Evolutionary conservation across 2,888 invertebrate species (phyloP), one percentile per base, ranked within the genome.

Genomic region (Cephus spinipes): DNA sequence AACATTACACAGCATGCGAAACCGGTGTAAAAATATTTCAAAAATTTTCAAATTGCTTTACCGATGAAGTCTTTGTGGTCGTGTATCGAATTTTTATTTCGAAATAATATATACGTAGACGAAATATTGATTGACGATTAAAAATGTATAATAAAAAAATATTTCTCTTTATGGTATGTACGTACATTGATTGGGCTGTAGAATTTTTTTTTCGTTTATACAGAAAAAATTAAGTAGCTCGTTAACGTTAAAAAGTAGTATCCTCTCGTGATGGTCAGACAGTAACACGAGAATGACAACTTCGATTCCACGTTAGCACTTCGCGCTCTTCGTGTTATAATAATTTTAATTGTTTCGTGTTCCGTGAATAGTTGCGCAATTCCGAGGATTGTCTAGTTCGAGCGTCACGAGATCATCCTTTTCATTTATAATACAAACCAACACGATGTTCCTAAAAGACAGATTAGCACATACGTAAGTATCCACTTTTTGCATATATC

Each of bases 291-390:
- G 31, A 71, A 15, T 31, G 31, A 71, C 71, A 71, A 33, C 31
- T 71, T 11, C 2, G 71, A 71, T 71, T 71, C 71, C 40, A 75
- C 75, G 73, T 73, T 76, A 36, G 71, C 71, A 68, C 73, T 73
- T 73, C 31, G n/a, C 68, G 68, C 23, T 36, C 74, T 77, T 68
- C 36, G 69, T 71, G 77, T 75, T 73, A 76, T 76, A 77, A 79
- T 79, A 77, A 79, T 79, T 79, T 73, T 77, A 77, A 79, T 77
- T 79, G 77, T 79, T 73, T 31, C 76, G 73, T 55, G 75, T 79
- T 79, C 79, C 75, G 73, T 34, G 77, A 77, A 79, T 32, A 23
- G 68, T 31, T 68, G 73, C 69, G 74, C 69, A 73, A 76, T 69
- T 77, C 30, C 31, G 15, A 33, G 31, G 71, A 71, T 31, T 11